These are phyloP conservation scores for Sycophila sp. DNA, from an alignment of 1,140 invertebrate genomes.

Conservation along the genomic window DNA sequence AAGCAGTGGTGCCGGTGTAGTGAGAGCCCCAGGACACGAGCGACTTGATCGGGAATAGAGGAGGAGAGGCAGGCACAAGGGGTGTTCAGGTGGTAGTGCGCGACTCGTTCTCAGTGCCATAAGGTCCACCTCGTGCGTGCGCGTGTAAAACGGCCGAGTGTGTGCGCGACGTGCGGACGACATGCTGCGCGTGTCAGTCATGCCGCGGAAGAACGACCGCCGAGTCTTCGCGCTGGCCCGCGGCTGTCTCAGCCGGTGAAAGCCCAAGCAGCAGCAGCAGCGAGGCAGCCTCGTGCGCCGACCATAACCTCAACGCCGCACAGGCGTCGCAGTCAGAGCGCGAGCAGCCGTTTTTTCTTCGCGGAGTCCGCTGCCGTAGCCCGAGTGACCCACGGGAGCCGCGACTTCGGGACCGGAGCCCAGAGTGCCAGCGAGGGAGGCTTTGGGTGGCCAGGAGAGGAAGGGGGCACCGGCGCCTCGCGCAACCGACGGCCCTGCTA, in stretches of 20 bases:
- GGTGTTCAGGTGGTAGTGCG: not conserved
- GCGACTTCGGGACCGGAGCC: not conserved
- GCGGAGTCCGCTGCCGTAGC: too few relatives aligned
- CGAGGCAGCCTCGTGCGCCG: not conserved
- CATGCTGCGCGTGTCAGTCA: slow-evolving; percentile 15
- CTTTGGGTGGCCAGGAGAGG: slow-evolving; percentile 1
- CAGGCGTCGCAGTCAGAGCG: not conserved
- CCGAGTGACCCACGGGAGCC: not conserved
- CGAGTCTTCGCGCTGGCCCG: slow-evolving; percentile 25
- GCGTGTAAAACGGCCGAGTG: too few relatives aligned
- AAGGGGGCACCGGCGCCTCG: not conserved
- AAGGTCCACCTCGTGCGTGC: too few relatives aligned
- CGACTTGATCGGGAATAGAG: too few relatives aligned
- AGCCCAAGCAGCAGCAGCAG: not conserved
- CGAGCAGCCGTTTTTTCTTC: not conserved
- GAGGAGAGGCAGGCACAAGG: too few relatives aligned
- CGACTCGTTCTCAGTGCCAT: too few relatives aligned
- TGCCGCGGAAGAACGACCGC: slow-evolving; percentile 27
- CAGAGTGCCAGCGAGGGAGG: slow-evolving; percentile 29
- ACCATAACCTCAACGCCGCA: slow-evolving; percentile 15
- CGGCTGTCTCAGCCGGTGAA: slow-evolving; percentile 28
- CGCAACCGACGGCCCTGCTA: slow-evolving; percentile 47
- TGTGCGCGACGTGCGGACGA: not conserved
- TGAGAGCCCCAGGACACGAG: too few relatives aligned
- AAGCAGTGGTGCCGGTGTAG: not conserved